A percentile compares a stretch with the other conserved stretches of the same genome.
These are phyloP conservation scores for Amiota mariae DNA, from an alignment of 2,888 invertebrate genomes.

Conservation along the genomic window DNA sequence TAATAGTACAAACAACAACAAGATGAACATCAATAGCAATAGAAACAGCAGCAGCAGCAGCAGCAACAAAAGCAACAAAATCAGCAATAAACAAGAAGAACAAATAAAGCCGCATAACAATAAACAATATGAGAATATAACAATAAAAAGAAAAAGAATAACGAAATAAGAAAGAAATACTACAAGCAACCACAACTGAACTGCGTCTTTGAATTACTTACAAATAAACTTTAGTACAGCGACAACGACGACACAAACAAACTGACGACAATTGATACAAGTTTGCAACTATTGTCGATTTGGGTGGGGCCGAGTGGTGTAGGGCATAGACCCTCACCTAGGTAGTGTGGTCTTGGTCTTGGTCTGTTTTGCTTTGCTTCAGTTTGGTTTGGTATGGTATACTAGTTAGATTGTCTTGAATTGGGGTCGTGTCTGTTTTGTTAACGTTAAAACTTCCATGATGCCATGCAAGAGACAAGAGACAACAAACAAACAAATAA, in stretches of 20 bases:
- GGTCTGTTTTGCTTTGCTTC: no score
- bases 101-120: constrained; percentile 46
- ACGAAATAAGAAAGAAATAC: constrained; percentile 31
- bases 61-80: constrained; percentile 3
- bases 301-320: neutral
- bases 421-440: no score
- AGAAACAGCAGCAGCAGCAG: constrained; percentile 44
- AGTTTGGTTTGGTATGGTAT: neutral
- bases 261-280: constrained; percentile 62
- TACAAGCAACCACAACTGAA: constrained; percentile 33
- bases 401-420: no score
- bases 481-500: no score
- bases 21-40: constrained; percentile 59
- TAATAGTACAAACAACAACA: neutral
- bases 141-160: constrained; percentile 20
- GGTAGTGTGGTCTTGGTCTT: no score
- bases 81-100: constrained; percentile 43
- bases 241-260: constrained; percentile 33
- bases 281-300: constrained; percentile 42
- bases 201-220: neutral
- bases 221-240: neutral
- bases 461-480: no score
- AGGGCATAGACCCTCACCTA: neutral
- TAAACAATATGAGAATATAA: neutral
- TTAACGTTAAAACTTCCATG: no score